phyloP scores from a whole-genome alignment of 2,113 vertebrate species.

The Anguilla rostrata region DNA sequence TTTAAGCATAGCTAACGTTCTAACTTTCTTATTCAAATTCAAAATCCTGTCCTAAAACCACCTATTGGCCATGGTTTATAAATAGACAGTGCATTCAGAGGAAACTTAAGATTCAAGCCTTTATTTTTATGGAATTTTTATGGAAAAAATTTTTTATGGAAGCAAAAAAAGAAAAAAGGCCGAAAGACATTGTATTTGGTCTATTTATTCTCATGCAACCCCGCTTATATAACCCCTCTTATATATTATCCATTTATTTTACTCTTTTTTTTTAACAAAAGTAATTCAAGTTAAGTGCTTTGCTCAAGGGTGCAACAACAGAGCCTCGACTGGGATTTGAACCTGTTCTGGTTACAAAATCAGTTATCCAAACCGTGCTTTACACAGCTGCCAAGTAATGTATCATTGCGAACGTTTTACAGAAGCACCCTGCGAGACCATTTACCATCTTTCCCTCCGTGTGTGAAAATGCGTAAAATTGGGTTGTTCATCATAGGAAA shows the following conservation, averaged over 20 bases:
- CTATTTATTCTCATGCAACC: not conserved
- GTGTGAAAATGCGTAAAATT: not conserved
- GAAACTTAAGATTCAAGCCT: no score
- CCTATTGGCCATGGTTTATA: no score
- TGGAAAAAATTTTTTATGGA: no score
- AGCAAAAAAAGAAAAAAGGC: no score
- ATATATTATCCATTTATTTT: not conserved
- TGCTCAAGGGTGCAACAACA: not conserved
- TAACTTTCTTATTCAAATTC: no score
- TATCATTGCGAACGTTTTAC: not conserved
- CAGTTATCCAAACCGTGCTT: not conserved
- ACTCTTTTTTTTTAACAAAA: not conserved
- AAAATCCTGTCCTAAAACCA: no score
- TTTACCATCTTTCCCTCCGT: not conserved
- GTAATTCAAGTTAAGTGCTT: not conserved
- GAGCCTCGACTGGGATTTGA: not conserved
- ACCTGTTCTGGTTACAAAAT: slow-evolving; percentile 1
- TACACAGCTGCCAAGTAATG: not conserved
- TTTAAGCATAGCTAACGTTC: no score
- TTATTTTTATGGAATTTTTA: no score
- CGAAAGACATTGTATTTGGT: not conserved
- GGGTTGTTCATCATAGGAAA: not conserved
- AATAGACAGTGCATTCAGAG: no score
- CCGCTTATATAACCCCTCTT: not conserved
- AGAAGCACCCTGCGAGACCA: not conserved